A percentile compares a stretch with the other conserved stretches of the same genome.
Conservation (phyloP, 2,113 vertebrate species). For the Garra rufa region DNA sequence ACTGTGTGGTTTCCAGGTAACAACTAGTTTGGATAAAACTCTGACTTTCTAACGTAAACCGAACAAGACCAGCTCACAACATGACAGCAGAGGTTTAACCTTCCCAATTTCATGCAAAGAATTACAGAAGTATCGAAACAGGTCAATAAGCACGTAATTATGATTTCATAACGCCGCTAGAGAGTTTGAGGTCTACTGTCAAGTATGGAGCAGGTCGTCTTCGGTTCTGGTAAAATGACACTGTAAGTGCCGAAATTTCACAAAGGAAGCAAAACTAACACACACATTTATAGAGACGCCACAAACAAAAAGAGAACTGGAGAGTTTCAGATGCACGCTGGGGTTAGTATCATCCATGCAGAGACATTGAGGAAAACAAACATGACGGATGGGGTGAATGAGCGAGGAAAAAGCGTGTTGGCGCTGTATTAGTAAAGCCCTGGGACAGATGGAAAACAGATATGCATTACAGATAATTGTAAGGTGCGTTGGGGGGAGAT, state of each 20-base stretch:
- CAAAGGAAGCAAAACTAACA: slow-evolving; percentile 23
- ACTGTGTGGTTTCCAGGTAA: not conserved
- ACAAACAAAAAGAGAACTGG: slow-evolving; percentile 18
- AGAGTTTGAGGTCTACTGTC: not conserved
- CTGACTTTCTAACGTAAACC: not conserved
- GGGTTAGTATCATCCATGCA: slow-evolving; percentile 12
- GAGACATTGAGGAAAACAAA: not conserved
- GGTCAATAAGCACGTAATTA: not conserved
- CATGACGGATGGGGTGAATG: not conserved
- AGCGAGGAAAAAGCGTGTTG: not conserved
- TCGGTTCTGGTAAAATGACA: not conserved
- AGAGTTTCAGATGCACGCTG: slow-evolving; percentile 7
- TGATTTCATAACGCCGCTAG: not conserved
- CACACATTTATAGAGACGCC: not conserved
- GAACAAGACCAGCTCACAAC: slow-evolving; percentile 12
- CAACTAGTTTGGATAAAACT: not conserved
- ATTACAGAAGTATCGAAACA: not conserved
- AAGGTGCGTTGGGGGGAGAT: not conserved
- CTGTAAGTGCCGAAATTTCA: not conserved
- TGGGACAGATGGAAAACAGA: slow-evolving; percentile 26
- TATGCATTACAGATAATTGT: not conserved
- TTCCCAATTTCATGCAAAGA: not conserved
- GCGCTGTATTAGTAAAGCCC: slow-evolving; percentile 5
- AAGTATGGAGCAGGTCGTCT: not conserved
- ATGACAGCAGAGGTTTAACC: not conserved